Evolutionary conservation across 2,113 vertebrate species (phyloP).

Genomic region (Ellobius talpinus): DNA sequence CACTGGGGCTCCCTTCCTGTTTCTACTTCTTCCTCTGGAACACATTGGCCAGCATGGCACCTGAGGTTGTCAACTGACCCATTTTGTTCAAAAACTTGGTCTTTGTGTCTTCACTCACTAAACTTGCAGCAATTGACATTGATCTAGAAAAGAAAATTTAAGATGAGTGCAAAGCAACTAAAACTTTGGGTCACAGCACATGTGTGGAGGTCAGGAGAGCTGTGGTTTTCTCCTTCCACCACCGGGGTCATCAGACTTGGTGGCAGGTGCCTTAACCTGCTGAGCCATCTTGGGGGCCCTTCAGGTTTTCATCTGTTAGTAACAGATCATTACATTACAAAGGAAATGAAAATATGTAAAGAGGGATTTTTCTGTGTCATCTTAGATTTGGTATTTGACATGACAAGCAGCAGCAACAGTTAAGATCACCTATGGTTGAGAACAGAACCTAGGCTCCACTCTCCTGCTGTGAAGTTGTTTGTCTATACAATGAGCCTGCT

Average conservation of each 20-base stretch:
- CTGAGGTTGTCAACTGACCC: constrained; percentile 99
- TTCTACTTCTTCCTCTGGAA: constrained; percentile 98
- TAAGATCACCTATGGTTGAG: neutral
- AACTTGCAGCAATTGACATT: constrained; percentile 97
- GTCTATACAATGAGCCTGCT: neutral
- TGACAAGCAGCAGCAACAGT: neutral
- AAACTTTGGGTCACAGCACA: neutral
- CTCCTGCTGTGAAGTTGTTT: neutral
- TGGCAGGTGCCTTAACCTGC: neutral
- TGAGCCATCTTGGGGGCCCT: neutral
- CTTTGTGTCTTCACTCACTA: constrained; percentile 99
- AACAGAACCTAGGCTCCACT: neutral
- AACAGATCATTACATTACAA: constrained; percentile 18
- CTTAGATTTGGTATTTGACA: neutral
- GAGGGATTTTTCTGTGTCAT: neutral
- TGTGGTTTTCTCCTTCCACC: neutral
- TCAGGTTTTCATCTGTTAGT: neutral
- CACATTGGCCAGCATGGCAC: constrained; percentile 99
- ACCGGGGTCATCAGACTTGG: neutral
- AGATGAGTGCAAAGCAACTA: constrained; percentile 47
- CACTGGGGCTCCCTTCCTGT: constrained; percentile 76
- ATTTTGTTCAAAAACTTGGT: constrained; percentile 99
- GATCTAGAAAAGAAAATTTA: constrained; percentile 88
- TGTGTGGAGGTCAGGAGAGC: neutral
- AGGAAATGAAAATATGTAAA: neutral